Conservation (phyloP, 2,113 vertebrate species). For the Odontophorus gujanensis region DNA sequence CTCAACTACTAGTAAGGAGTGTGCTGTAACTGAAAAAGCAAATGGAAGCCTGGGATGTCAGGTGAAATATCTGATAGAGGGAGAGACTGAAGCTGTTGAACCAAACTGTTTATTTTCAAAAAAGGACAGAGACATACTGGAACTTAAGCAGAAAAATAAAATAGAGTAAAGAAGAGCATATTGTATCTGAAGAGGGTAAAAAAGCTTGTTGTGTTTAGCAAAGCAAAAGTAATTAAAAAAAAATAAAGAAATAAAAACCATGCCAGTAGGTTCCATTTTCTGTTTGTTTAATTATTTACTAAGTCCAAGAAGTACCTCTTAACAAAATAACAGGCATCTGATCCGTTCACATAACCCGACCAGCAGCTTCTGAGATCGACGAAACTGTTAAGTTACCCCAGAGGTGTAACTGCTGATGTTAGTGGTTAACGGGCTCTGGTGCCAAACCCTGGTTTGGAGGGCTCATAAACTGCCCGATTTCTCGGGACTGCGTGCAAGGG, state of each 20-base stretch:
- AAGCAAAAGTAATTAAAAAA: not conserved
- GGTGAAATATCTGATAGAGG: not conserved
- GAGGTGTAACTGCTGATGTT: not conserved
- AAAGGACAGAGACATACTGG: not conserved
- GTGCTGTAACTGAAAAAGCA: not conserved
- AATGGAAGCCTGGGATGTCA: not conserved
- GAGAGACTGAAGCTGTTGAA: not conserved
- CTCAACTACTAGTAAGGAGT: not conserved
- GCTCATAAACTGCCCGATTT: not conserved
- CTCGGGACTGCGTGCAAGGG: not conserved
- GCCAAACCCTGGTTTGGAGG: not conserved
- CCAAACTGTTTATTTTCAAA: not conserved
- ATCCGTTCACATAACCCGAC: accelerated
- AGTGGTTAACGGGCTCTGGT: not conserved
- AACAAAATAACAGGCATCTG: not conserved
- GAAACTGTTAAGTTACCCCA: not conserved
- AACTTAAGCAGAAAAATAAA: not conserved
- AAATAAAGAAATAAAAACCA: not conserved
- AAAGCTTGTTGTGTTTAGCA: not conserved
- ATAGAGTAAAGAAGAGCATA: not conserved
- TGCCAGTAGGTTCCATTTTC: not conserved
- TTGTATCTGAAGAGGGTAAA: not conserved
- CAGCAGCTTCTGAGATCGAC: not conserved
- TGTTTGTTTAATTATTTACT: not conserved
- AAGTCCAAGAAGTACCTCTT: not conserved